These are phyloP conservation scores for Neomonachus schauinslandi DNA, from an alignment of 2,113 vertebrate species.

Conservation along the genomic window DNA sequence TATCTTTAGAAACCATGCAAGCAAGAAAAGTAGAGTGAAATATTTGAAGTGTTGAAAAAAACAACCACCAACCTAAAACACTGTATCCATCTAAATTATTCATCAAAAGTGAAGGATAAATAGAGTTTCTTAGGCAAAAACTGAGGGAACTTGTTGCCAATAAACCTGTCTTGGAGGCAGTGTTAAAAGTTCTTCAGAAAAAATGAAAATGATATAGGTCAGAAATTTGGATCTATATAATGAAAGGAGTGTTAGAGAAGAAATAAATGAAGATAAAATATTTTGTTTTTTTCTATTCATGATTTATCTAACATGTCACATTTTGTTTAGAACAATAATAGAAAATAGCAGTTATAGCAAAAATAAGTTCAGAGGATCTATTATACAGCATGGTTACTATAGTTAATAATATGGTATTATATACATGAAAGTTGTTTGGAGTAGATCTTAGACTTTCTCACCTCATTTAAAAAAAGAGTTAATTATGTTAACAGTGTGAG, in stretches of 20 bases:
- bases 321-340: neutral
- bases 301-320: neutral
- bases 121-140: neutral
- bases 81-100: neutral
- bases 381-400: neutral
- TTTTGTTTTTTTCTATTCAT: neutral
- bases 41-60: neutral
- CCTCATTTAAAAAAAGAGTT: neutral
- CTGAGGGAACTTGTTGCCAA: neutral
- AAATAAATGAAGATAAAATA: neutral
- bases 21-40: neutral
- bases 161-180: neutral
- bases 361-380: neutral
- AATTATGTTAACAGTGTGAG: neutral
- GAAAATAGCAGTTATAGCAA: neutral
- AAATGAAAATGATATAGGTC: conserved; percentile 12
- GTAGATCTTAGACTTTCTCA: neutral
- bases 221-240: conserved; percentile 14
- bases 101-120: neutral
- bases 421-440: neutral
- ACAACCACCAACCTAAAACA: neutral
- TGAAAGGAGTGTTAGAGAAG: neutral
- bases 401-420: neutral
- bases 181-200: neutral
- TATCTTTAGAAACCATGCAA: neutral